Evolutionary conservation across 2,888 invertebrate species (phyloP).

Genomic region (Acheta domesticus): DNA sequence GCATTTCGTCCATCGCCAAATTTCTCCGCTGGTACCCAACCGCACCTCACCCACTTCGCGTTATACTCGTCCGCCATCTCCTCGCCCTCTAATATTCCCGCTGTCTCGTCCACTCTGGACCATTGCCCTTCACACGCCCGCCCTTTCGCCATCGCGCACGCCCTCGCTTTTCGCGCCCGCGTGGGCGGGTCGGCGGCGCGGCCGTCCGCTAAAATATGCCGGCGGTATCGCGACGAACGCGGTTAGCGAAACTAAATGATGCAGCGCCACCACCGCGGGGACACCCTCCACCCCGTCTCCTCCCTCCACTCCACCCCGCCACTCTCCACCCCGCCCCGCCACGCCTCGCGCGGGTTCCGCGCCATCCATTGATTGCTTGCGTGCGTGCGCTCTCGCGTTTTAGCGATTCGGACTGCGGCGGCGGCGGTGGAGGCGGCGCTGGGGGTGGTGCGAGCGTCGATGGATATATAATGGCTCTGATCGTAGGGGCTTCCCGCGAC

Average conservation of each 20-base stretch:
- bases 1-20: no score
- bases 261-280: not conserved
- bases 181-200: not conserved
- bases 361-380: not conserved
- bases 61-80: no score
- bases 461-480: not conserved
- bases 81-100: no score
- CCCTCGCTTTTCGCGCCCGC: no score
- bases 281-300: not conserved
- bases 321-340: not conserved
- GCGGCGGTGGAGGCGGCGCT: not conserved
- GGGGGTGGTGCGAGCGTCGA: not conserved
- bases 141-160: no score
- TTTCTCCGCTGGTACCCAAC: no score
- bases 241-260: conserved; percentile 9
- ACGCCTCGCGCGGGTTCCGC: not conserved
- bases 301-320: not conserved
- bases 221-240: not conserved
- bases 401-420: not conserved
- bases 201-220: not conserved
- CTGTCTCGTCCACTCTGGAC: no score
- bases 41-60: no score
- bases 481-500: not conserved
- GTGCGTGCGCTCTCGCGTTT: not conserved
- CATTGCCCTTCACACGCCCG: no score